Percentiles rank a stretch among this genome's conserved stretches.
Conservation (phyloP, 1,140 invertebrate genomes). For the Pogonomyrmex californicus region DNA sequence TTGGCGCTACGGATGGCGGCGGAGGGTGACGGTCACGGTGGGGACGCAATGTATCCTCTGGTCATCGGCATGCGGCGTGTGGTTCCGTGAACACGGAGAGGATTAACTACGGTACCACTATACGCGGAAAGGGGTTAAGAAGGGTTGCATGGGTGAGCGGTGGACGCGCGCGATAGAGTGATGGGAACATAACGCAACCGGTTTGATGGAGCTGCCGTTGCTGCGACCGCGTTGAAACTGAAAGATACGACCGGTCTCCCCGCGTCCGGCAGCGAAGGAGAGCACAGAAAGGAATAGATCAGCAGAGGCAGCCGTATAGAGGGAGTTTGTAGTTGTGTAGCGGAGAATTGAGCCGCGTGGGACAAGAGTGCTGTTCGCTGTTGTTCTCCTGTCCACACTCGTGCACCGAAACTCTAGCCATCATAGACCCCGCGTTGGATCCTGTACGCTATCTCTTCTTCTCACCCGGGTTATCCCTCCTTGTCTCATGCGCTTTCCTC, state of each 20-base stretch:
- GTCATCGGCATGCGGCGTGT: conserved; percentile 56
- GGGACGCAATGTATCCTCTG: conserved; percentile 64
- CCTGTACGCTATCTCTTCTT: conserved; percentile 25
- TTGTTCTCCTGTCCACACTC: conserved; percentile 71
- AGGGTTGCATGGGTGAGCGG: conserved; percentile 53
- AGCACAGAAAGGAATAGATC: conserved; percentile 45
- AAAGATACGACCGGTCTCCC: conserved; percentile 15
- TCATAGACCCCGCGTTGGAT: conserved; percentile 44
- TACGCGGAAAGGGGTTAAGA: conserved; percentile 58
- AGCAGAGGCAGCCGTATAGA: conserved; percentile 21
- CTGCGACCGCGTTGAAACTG: conserved; percentile 6
- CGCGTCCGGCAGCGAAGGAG: neutral
- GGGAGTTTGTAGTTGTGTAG: conserved; percentile 73
- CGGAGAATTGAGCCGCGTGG: conserved; percentile 81
- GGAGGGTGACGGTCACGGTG: conserved; percentile 51
- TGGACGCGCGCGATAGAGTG: conserved; percentile 53
- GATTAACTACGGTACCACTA: conserved; percentile 68
- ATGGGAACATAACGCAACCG: conserved; percentile 8
- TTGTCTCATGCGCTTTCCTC: neutral
- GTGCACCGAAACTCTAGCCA: conserved; percentile 69
- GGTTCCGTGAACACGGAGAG: conserved; percentile 72
- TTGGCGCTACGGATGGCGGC: conserved; percentile 34
- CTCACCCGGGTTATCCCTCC: conserved; percentile 10
- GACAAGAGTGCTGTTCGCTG: conserved; percentile 81
- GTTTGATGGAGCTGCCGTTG: neutral